Evolutionary conservation across 2,888 invertebrate genomes (phyloP), one percentile per base, ranked within the genome.

Genomic region (Cyaniris semiargus): DNA sequence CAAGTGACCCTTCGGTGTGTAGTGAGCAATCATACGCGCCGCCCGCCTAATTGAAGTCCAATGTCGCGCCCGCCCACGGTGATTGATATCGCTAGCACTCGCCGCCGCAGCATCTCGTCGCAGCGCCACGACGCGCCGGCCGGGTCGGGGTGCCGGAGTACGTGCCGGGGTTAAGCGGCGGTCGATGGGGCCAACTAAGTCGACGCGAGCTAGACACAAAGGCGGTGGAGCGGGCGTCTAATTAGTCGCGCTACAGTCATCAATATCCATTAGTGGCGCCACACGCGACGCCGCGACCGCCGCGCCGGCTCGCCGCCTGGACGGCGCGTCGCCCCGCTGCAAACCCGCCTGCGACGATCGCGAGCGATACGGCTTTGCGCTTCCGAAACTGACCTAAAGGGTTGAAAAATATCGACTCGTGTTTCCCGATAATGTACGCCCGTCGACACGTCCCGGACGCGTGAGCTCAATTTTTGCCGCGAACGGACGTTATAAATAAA

Each of bases 11-110:
- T 92, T 91, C 90, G 86, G 86, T 83, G 82, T 88, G 88, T 88
- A 86, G 89, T 88, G 88, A 91, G 91, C 91, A 92, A 91, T 92
- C 91, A 91, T 89, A 85, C 88, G 87, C 89, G 89, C 88, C 90
- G 89, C 90, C 90, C 90, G 92, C 88, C 93, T 94, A 94, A 94
- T 93, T 93, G 93, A 93, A 93, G 92, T 92, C 92, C 93, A 93
- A 91, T 93, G 93, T 93, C 93, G 91, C 87, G 85, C 89, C 89
- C 93, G 90, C 92, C 92, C 90, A 90, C 90, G 89, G 90, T 92
- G 93, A 93, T 93, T 92, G 92, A 93, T 93, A 92, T 91, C 89
- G 88, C 88, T 89, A 89, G 8, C 34, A 18, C 44, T 44, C 87
- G 87, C 27, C 23, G 70, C 76, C 72, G 78, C 27, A 53, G 53